phyloP scores from a whole-genome alignment of 2,888 invertebrate genomes.

The Zhuqinia jingwanae region DNA sequence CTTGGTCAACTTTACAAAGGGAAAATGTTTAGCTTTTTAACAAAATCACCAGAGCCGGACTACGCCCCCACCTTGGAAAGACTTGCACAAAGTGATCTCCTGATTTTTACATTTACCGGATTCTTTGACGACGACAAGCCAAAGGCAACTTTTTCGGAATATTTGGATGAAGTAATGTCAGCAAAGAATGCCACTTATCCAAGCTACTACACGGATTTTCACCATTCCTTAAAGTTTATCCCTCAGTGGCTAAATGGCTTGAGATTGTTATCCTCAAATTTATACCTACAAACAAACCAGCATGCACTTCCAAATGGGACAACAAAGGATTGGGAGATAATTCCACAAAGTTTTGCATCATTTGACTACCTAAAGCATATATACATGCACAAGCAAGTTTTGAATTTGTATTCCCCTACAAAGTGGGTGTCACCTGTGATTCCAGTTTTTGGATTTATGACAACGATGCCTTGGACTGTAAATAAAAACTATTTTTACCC shows the following conservation, averaged over 20 bases:
- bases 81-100: neutral
- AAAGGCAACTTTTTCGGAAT: neutral
- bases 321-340: neutral
- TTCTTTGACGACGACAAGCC: neutral
- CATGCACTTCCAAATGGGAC: slow-evolving; percentile 2
- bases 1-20: slow-evolving; percentile 44
- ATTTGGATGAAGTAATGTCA: slow-evolving; percentile 30
- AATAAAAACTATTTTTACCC: slow-evolving; percentile 56
- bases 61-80: slow-evolving; percentile 17
- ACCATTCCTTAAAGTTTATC: slow-evolving; percentile 16
- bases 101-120: slow-evolving; percentile 4
- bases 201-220: slow-evolving; percentile 17
- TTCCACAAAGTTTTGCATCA: slow-evolving; percentile 2
- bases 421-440: slow-evolving; percentile 40
- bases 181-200: slow-evolving; percentile 5
- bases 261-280: neutral
- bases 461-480: slow-evolving; percentile 54
- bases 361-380: slow-evolving; percentile 54
- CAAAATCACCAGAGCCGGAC: slow-evolving; percentile 21
- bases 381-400: slow-evolving; percentile 27
- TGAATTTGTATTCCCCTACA: slow-evolving; percentile 22
- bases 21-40: slow-evolving; percentile 52
- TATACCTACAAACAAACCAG: slow-evolving; percentile 18
- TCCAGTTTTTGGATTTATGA: slow-evolving; percentile 10
- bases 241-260: slow-evolving; percentile 3